phyloP scores from a whole-genome alignment of 2,797 vertebrate genomes.

The Pangasius krempfi region DNA sequence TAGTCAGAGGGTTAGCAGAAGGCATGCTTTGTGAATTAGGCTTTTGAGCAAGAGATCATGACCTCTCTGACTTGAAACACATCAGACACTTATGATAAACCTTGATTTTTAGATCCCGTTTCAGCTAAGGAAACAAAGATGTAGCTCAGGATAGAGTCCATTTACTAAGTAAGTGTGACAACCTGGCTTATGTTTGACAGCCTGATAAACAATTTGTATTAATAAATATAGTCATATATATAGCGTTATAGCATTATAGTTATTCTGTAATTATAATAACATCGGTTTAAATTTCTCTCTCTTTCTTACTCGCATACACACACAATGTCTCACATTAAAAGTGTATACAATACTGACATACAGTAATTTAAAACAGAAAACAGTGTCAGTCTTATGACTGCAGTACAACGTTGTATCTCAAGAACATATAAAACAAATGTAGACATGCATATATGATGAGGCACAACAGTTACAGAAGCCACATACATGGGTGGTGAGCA shows the following conservation, averaged over 20 bases:
- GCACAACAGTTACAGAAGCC: slow-evolving; percentile 16
- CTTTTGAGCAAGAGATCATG: background rate
- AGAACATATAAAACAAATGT: background rate
- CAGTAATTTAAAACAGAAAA: background rate
- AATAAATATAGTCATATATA: background rate
- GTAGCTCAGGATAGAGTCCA: background rate
- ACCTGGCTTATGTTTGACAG: background rate
- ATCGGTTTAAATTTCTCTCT: too few species aligned
- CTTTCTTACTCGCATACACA: background rate
- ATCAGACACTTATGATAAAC: background rate
- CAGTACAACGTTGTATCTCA: background rate
- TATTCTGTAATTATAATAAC: background rate
- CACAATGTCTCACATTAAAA: background rate
- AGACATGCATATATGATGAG: slow-evolving; percentile 24
- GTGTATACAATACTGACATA: background rate
- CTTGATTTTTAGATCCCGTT: background rate
- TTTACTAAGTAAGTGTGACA: background rate
- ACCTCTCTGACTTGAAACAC: background rate
- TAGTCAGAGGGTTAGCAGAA: background rate
- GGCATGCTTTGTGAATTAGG: background rate
- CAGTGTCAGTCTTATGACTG: background rate
- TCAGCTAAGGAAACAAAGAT: background rate
- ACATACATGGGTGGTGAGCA: background rate
- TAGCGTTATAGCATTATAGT: background rate
- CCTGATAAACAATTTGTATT: background rate